Evolutionary conservation across 2,113 vertebrate genomes (phyloP), one percentile per base, ranked within the genome.

Genomic region (Eulemur rufifrons): DNA sequence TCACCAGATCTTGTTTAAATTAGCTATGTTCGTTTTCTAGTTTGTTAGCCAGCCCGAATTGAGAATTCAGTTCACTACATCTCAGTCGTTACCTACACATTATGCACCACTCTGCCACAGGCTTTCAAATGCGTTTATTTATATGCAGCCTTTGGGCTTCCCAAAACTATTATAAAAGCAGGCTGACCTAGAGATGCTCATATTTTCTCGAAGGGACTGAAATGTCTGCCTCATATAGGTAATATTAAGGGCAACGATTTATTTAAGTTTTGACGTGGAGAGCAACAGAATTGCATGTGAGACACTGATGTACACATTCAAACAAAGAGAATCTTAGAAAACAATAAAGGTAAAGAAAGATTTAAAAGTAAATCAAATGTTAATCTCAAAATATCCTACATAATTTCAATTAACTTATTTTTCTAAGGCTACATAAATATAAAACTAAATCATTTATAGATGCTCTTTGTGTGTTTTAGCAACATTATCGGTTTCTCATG

Each of bases 61-160:
- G 93, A 96, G 90, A 97, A 97, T 97, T 96, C 94, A 77, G 63
- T 74, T 95, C 86, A 59, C 77, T 85, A 0, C 64, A 80, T 84
- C 85, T 91, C 34, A 39, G 59, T 87, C 96, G 97, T 96, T 96
- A 95, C 89, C 86, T 91, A 54, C 76, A 86, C 54, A 89, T 96
- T 92, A 91, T 89, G 89, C 61, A 87, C 37, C 4, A 8, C 37
- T 91, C 86, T 95, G 80, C 92, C 86, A 73, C 25, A 8, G 76
- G 69, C 74, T 97, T 96, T 96, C 93, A 91, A 83, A 96, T 93
- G 89, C 2, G 4, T 88, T 94, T 94, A 97, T 98, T 97, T 96
- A 90, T 97, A 97, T 96, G 91, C 89, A 6, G 86, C 20, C 78
- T 92, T 95, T 93, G 97, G 95, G 93, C 71, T 97, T 96, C 96